A percentile compares a stretch with the other conserved stretches of the same genome.
phyloP scores from a whole-genome alignment of 2,113 vertebrate genomes.

The Pseudolaguvia tuberculata region DNA sequence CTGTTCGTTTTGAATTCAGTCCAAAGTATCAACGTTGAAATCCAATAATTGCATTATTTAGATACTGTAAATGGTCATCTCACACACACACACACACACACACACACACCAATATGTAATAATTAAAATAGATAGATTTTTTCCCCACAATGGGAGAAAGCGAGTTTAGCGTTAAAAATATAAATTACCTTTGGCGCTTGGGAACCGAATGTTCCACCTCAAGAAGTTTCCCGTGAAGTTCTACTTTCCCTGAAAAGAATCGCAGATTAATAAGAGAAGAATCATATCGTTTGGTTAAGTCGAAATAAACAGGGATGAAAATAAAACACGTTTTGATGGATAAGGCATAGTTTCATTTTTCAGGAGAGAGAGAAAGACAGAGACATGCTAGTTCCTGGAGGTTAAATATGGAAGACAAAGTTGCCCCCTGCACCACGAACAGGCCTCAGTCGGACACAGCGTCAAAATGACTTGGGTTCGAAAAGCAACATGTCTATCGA shows the following conservation, averaged over 20 bases:
- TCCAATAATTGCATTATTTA: no score
- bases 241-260: slow-evolving; percentile 85
- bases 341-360: neutral
- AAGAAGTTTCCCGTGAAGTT: slow-evolving; percentile 92
- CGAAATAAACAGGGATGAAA: neutral
- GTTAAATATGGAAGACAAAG: slow-evolving; percentile 47
- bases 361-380: neutral
- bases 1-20: neutral
- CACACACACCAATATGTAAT: neutral
- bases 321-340: neutral
- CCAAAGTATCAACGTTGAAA: neutral
- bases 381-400: slow-evolving; percentile 20
- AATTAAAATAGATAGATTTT: slow-evolving; percentile 15
- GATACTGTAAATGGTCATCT: neutral
- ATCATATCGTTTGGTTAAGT: neutral
- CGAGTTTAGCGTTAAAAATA: neutral
- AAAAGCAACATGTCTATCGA: neutral
- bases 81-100: neutral
- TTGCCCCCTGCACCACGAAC: slow-evolving; percentile 33
- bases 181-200: slow-evolving; percentile 87
- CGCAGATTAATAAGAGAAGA: no score
- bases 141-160: neutral
- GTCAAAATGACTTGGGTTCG: neutral
- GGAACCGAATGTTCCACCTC: slow-evolving; percentile 97
- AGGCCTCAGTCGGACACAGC: slow-evolving; percentile 36